Evolutionary conservation across 2,888 invertebrate species (phyloP), one percentile per base, ranked within the genome.

Genomic region (Drosophila fulvimacula): DNA sequence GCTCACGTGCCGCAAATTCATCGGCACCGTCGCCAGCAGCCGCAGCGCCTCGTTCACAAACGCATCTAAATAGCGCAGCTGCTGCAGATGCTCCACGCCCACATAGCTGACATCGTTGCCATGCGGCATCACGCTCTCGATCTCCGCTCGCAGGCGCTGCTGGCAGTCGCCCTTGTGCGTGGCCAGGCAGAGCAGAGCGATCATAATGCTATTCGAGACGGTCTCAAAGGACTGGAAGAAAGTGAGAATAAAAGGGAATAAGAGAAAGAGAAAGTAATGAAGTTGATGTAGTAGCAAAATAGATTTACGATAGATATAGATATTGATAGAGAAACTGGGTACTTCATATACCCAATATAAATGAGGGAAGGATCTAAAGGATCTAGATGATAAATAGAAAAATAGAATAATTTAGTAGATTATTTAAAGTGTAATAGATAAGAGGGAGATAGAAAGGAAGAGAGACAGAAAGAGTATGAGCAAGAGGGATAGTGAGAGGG

Each of bases 1-100:
- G 38, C 91, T 90, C 24, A 90, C 92, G 60, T 90, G 82, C 27
- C 92, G 89, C 74, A 91, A 66, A 70, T 91, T 91, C 86, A 92
- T 90, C 2, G 92, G 92, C 24, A 92, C 90, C 7, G 92, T 90
- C 34, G 92, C 89, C 62, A 91, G 73, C 64, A 92, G 68, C 5
- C 92, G 91, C 67, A 92, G 66, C 15, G 92, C 81, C 72, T 92
- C 92, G 48, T 91, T 91, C 48, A 92, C 82, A 58, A 92, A 90
- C 63, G 91, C 89, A 34, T 92, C 92, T 70, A 92, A 73, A 39
- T 91, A 92, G 36, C 86, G 89, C 81, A 92, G 67, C 66, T 91
- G 84, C 62, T 89, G 87, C 62, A 92, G 65, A 39, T 91, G 90
- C 65, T 90, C 87, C 21, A 81, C 69, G 1, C 79, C 81, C 53